Evolutionary conservation across 1,140 invertebrate genomes (phyloP), one percentile per base, ranked within the genome.

Genomic region (Alviniconcha marisindica): DNA sequence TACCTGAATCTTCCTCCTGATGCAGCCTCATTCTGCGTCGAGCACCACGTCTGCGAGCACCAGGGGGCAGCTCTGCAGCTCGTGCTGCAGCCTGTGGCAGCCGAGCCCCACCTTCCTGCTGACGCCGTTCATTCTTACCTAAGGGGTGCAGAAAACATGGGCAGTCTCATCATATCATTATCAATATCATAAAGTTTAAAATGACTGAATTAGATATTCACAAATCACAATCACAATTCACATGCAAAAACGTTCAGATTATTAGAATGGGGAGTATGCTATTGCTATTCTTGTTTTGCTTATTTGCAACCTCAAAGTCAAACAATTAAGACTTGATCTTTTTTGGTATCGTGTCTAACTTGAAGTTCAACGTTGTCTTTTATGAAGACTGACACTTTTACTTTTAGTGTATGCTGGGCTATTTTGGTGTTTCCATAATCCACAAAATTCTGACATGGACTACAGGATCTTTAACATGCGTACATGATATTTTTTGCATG

Each of bases 1-100:
- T 38, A 79, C 77, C 77, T 79, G 77, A 63, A n/a, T 79, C 77
- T 5, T 79, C 77, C 18, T 63, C 5, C 24, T 48, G 44, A 48
- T 18, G 44, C 33, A 78, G 42, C 42, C 44, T 78, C 60, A 56
- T 79, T 54, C 36, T 36, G 24, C 77, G n/a, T 38, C 77, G 48
- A 24, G 42, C 21, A 2, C 48, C 77, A 7, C 77, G 44, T 40
- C 54, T 54, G 21, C 38, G 24, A 44, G 24, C 77, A 2, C 48
- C 77, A 36, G 77, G 48, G 3, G 77, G 77, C 1, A n/a, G 28
- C n/a, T 79, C 54, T 5, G 54, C 33, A 5, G 54, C 60, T 33
- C 54, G 10, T 33, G 77, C 31, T 79, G 54, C 1, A 38, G 44
- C 15, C 36, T 12, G n/a, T 28, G 18, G n/a, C 28, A 48, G n/a